Percentiles rank a stretch among this genome's conserved stretches.
Conservation (phyloP, 2,888 invertebrate species). For the Odontothrips loti region DNA sequence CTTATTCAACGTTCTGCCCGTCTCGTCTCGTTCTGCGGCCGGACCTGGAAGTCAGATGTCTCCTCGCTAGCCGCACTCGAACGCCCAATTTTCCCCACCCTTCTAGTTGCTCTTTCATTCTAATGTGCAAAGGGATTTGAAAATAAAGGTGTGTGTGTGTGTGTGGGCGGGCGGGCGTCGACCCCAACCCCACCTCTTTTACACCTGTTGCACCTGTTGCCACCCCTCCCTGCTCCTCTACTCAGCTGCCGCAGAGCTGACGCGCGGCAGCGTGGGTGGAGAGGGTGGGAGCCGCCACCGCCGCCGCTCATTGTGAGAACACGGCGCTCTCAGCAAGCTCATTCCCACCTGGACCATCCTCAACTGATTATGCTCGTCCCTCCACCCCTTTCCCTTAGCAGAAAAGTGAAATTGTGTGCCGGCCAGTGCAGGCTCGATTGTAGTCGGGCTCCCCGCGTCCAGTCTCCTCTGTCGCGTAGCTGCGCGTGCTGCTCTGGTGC, state of each 20-base stretch:
- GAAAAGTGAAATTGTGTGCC: conserved; percentile 39
- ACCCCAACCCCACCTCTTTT: too few relatives aligned
- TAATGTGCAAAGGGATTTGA: too few relatives aligned
- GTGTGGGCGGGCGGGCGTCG: too few relatives aligned
- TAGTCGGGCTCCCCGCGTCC: not conserved
- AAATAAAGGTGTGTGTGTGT: too few relatives aligned
- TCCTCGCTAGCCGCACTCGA: not conserved
- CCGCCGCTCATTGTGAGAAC: conserved; percentile 33
- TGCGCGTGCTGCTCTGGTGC: conserved; percentile 3
- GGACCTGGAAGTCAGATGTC: not conserved
- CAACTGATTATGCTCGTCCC: conserved; percentile 14
- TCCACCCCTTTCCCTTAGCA: not conserved
- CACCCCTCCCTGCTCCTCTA: not conserved
- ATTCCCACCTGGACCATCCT: conserved; percentile 25
- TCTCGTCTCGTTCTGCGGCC: not conserved
- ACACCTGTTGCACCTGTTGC: not conserved
- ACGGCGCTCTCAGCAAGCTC: conserved; percentile 8
- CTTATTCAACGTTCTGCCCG: not conserved
- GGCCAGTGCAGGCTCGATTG: conserved; percentile 37
- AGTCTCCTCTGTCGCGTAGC: conserved; percentile 20
- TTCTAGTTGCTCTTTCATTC: too few relatives aligned
- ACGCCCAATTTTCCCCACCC: too few relatives aligned
- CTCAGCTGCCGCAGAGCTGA: not conserved
- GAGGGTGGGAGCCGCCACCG: conserved; percentile 33
- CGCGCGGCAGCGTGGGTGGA: not conserved